Conservation (phyloP, 2,888 invertebrate species). For the Melinopterus prodromus region DNA sequence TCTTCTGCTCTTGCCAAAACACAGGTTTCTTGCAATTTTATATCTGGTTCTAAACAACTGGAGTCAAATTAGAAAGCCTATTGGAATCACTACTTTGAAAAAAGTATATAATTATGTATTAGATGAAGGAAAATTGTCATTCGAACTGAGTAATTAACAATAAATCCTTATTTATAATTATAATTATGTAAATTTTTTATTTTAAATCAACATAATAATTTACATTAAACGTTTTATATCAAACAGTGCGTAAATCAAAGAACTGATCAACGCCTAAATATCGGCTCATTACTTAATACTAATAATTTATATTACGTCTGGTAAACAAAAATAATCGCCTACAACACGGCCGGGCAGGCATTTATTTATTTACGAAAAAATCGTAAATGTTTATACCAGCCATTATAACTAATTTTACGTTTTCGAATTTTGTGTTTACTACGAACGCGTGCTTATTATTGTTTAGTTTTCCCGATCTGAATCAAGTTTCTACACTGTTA, state of each 20-base stretch:
- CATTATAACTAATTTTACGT: conserved; percentile 38
- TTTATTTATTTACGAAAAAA: conserved; percentile 38
- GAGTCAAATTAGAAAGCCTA: too few relatives aligned
- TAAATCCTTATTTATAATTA: too few relatives aligned
- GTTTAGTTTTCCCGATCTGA: conserved; percentile 20
- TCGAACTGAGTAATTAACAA: too few relatives aligned
- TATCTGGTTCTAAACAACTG: too few relatives aligned
- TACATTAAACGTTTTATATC: not conserved
- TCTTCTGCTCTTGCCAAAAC: too few relatives aligned
- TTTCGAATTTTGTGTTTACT: conserved; percentile 26
- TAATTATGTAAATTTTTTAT: too few relatives aligned
- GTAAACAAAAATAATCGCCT: conserved; percentile 38
- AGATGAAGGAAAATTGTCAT: too few relatives aligned
- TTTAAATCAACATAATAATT: too few relatives aligned
- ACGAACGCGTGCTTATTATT: conserved; percentile 22
- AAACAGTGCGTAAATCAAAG: not conserved
- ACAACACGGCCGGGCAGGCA: conserved; percentile 14
- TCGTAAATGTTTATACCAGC: conserved; percentile 35
- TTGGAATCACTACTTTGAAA: too few relatives aligned
- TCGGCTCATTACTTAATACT: conserved; percentile 21
- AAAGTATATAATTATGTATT: too few relatives aligned
- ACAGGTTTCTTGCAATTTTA: too few relatives aligned
- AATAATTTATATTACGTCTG: conserved; percentile 37
- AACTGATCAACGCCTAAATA: not conserved
- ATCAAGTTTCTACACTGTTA: conserved; percentile 18